phyloP scores from a whole-genome alignment of 2,888 invertebrate genomes.

The Synanthedon vespiformis region DNA sequence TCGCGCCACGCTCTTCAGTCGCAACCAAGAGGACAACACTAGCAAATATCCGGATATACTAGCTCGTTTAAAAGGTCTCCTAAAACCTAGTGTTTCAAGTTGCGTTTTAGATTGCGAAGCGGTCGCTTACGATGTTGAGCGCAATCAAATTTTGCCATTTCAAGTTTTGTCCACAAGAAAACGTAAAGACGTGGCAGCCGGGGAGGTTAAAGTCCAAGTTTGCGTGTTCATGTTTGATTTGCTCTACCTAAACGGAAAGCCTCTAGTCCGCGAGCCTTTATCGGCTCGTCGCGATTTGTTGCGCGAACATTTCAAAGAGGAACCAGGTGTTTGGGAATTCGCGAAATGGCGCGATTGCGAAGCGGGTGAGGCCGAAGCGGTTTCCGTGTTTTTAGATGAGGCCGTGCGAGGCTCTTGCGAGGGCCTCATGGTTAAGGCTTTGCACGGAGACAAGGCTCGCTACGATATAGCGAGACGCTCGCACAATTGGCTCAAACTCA shows the following conservation, averaged over 20 bases:
- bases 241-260: slow-evolving; percentile 88
- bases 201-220: slow-evolving; percentile 78
- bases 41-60: slow-evolving; percentile 97
- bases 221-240: slow-evolving; percentile 98
- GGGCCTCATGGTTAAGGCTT: slow-evolving; percentile 98
- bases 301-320: slow-evolving; percentile 75
- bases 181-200: slow-evolving; percentile 78
- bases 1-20: slow-evolving; percentile 84
- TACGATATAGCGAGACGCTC: slow-evolving; percentile 98
- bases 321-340: slow-evolving; percentile 83
- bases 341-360: slow-evolving; percentile 86
- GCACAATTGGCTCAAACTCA: slow-evolving; percentile 92
- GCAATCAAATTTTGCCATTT: slow-evolving; percentile 93
- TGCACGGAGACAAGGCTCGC: slow-evolving; percentile 83
- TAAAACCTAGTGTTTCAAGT: slow-evolving; percentile 72
- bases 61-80: slow-evolving; percentile 69
- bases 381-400: slow-evolving; percentile 93
- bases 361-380: slow-evolving; percentile 92
- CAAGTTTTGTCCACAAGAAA: slow-evolving; percentile 96
- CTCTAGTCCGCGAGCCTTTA: slow-evolving; percentile 85
- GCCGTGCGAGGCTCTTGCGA: slow-evolving; percentile 95
- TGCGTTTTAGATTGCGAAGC: slow-evolving; percentile 97
- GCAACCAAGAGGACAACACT: slow-evolving; percentile 82
- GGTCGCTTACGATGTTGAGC: slow-evolving; percentile 93
- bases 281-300: slow-evolving; percentile 79